Evolutionary conservation across 2,888 invertebrate genomes (phyloP), one percentile per base, ranked within the genome.

Genomic region (Agrochola lychnidis): DNA sequence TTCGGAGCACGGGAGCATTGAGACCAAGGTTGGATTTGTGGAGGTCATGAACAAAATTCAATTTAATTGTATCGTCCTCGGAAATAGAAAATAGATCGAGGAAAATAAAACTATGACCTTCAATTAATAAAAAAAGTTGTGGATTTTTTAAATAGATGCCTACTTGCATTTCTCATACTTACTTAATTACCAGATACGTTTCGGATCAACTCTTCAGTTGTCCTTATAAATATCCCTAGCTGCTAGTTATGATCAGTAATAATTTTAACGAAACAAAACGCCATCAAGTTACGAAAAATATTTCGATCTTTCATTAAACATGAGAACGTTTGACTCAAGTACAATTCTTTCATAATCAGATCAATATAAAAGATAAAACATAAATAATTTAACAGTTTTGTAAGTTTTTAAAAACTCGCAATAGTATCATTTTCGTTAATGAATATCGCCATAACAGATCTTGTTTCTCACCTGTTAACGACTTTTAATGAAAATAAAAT

Each of bases 381-480:
- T 77, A 62, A 70, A 78, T 84, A 79, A 80, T 82, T 80, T 76
- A 81, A 76, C 62, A 76, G 72, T 82, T 82, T 77, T 73, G 76
- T 82, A 83, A 87, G 59, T 45, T 70, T 78, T 76, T 74, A 25
- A 76, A 70, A 69, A 70, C n/a, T 69, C 30, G 57, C 70, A 81
- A 73, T 79, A 75, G 77, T 77, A 70, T 73, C 22, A 70, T 75
- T 86, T 79, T 67, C n/a, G 67, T 82, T 84, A 86, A 84, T 86
- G 77, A 79, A 75, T 86, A 77, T 76, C 25, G 56, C 14, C 61
- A 70, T 42, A 70, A 36, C 69, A 81, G 25, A 87, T 79, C 79
- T 85, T 87, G 85, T 83, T 88, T 83, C 74, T 82, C 70, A 81
- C 77, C 73, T 76, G 68, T 71, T 79, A 86, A 88, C 69, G 57